phyloP scores from a whole-genome alignment of 2,888 invertebrate genomes.

The Athalia cordata region DNA sequence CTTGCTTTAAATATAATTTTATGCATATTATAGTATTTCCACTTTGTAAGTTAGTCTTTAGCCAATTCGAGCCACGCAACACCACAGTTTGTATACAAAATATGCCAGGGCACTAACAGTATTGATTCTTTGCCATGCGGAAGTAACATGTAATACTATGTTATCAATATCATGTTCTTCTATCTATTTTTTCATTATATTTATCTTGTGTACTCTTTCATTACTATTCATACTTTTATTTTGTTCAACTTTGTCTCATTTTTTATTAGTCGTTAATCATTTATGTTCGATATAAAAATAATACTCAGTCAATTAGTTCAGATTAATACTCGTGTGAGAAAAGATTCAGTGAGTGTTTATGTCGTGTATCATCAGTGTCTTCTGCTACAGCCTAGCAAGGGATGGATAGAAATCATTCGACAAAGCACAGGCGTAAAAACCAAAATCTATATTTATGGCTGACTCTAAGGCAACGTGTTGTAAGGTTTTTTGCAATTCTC shows the following conservation, averaged over 20 bases:
- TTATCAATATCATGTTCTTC: slow-evolving; percentile 24
- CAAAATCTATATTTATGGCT: too few relatives aligned
- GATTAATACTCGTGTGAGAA: slow-evolving; percentile 65
- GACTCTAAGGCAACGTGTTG: too few relatives aligned
- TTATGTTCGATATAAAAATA: slow-evolving; percentile 67
- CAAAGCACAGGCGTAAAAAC: too few relatives aligned
- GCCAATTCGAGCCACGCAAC: slow-evolving; percentile 50
- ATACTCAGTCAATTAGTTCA: slow-evolving; percentile 70
- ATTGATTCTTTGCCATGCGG: slow-evolving; percentile 35
- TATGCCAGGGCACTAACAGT: slow-evolving; percentile 61
- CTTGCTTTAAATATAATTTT: slow-evolving; percentile 49
- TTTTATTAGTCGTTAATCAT: slow-evolving; percentile 49
- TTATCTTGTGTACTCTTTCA: slow-evolving; percentile 12
- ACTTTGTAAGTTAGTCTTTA: slow-evolving; percentile 51
- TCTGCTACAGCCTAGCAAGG: too few relatives aligned
- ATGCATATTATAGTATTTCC: slow-evolving; percentile 35
- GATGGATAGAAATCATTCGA: too few relatives aligned
- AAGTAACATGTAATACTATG: slow-evolving; percentile 13
- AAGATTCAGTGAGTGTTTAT: slow-evolving; percentile 42
- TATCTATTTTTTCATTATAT: slow-evolving; percentile 22
- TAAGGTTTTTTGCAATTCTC: too few relatives aligned
- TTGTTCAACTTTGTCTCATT: slow-evolving; percentile 10
- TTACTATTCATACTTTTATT: slow-evolving; percentile 6
- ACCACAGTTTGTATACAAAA: slow-evolving; percentile 60
- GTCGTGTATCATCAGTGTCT: slow-evolving; percentile 8